Evolutionary conservation across 2,797 vertebrate genomes (phyloP).

Genomic region (Gymnothorax javanicus): DNA sequence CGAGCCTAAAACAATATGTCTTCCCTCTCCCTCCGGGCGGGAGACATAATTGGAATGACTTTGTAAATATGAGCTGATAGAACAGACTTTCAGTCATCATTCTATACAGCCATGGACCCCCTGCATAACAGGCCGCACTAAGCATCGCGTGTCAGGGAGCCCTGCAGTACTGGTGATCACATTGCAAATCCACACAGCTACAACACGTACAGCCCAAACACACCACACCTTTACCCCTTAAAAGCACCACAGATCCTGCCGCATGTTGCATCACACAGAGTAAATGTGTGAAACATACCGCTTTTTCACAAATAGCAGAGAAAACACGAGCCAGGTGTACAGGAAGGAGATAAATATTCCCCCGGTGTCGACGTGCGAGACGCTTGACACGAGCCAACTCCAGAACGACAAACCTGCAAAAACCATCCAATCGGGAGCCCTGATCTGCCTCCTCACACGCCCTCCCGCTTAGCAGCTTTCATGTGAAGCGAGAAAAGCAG

Average conservation of each 20-base stretch:
- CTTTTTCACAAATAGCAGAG: neutral
- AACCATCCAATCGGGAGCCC: neutral
- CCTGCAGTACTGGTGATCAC: neutral
- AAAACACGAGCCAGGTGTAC: no score
- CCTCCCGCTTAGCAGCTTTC: neutral
- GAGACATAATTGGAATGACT: no score
- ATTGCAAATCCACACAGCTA: neutral
- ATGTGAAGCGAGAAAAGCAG: constrained; percentile 1
- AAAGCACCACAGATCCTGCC: neutral
- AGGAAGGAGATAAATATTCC: neutral
- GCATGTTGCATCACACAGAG: neutral
- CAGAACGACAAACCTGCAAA: neutral
- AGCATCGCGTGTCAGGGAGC: no score
- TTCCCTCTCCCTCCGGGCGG: no score
- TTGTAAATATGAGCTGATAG: no score
- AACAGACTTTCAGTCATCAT: neutral
- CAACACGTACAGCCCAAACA: neutral
- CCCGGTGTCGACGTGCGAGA: neutral
- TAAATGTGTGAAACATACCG: neutral
- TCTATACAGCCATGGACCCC: neutral
- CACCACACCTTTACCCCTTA: neutral
- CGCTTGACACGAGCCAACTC: neutral
- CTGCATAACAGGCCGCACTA: neutral
- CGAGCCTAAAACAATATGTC: no score
- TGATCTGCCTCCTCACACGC: neutral